These are phyloP conservation scores for Hexactinellida sp. DNA, from an alignment of 37 sponge, comb jelly and placozoan species.

Conservation along the genomic window DNA sequence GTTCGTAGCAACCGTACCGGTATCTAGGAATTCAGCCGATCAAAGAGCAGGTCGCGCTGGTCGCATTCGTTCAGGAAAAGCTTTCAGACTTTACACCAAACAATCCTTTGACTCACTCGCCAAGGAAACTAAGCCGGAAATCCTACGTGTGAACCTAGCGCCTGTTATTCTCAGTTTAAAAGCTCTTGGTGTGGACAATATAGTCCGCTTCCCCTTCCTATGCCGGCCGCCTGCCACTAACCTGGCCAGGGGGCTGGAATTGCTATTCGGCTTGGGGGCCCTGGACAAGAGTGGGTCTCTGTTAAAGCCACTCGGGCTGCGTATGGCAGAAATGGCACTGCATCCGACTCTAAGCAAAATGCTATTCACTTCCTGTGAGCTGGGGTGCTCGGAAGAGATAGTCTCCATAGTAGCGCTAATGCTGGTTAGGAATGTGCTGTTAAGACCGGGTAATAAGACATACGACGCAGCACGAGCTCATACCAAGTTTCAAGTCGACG, in stretches of 20 bases:
- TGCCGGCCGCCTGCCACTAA: conserved; percentile 71
- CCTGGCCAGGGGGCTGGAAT: conserved; percentile 56
- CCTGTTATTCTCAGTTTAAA: conserved; percentile 75
- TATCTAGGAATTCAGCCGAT: conserved; percentile 69
- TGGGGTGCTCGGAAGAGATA: conserved; percentile 81
- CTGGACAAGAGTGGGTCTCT: conserved; percentile 49
- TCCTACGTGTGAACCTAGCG: conserved; percentile 60
- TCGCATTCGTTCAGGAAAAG: conserved; percentile 71
- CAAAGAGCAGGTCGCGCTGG: conserved; percentile 88
- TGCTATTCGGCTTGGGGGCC: conserved; percentile 77
- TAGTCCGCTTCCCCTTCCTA: conserved; percentile 69
- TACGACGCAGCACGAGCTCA: conserved; percentile 50
- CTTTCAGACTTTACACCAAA: conserved; percentile 55
- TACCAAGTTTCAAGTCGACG: conserved; percentile 58
- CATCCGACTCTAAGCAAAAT: conserved; percentile 83
- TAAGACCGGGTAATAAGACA: conserved; percentile 40
- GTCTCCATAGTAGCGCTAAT: conserved; percentile 80
- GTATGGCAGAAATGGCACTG: conserved; percentile 87
- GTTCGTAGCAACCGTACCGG: conserved; percentile 63
- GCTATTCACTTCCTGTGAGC: conserved; percentile 74
- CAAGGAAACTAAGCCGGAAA: conserved; percentile 47
- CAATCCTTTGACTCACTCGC: conserved; percentile 37
- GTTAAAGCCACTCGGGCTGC: conserved; percentile 49
- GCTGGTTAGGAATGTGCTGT: conserved; percentile 69
- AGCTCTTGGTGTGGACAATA: conserved; percentile 81